Base-by-base conservation (phyloP, 2,888 invertebrate genomes). In the Ormyrus pomaceus region DNA sequence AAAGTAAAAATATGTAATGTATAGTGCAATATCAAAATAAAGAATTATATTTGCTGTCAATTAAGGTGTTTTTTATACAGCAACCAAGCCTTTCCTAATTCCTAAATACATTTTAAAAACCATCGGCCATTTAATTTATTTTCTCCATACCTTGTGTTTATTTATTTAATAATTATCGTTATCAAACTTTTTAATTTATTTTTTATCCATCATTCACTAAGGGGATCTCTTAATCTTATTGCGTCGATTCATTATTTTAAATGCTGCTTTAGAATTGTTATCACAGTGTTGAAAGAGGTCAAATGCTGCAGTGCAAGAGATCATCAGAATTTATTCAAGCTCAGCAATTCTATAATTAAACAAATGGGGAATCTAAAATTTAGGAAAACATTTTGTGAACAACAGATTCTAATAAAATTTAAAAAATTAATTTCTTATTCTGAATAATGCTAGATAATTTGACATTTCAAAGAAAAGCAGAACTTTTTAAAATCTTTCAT, bases 121-220 rank as follows among this genome's bases (percentile, higher is more conserved):
- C 9, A 70, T 66, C 56, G 53, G 13, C 48, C 51, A 8, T 78
- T 79, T 75, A 56, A 82, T 81, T 84, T 86, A 78, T 81, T 85
- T 87, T 89, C 87, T 88, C 87, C 84, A 70, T 89, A 86, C 89
- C 90, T 90, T 90, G 90, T 89, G 88, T 89, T 89, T 85, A 79
- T 83, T 81, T 82, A 79, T 83, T 75, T 75, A 11, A 19, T 34
- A 45, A 62, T 62, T 50, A 64, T 34, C 34, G 34, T 56, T 19
- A 82, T 85, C 55, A 76, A 71, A 9, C 34, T 48, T 72, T 79
- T 77, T 66, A 64, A 55, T 50, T 79, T 71, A 74, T 68, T n/a
- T 77, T 74, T 75, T 46, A n/a, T n/a, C 55, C 72, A 34, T 34
- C 4, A 34, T 34, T 34, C 34, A 4, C 34, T 34, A 34, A 34